Evolutionary conservation across 2,113 vertebrate genomes (phyloP).

Genomic region (Noturus placidus): DNA sequence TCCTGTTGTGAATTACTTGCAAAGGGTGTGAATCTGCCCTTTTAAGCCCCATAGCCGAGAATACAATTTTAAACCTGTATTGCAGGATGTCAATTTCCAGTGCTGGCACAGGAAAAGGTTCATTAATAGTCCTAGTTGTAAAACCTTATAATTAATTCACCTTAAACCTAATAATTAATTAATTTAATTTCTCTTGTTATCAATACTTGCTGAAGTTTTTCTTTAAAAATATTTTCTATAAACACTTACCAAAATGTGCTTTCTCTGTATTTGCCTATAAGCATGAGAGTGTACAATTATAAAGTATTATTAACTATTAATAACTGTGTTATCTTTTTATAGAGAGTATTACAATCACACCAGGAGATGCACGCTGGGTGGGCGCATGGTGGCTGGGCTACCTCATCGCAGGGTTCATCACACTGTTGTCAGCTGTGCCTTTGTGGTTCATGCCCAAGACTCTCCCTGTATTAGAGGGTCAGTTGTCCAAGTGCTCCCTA

Average conservation of each 20-base stretch:
- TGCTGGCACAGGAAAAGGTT: background rate
- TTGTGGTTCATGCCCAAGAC: constrained; percentile 93
- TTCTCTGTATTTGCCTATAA: background rate
- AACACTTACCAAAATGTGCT: background rate
- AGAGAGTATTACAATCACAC: constrained; percentile 82
- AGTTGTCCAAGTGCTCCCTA: constrained; percentile 70
- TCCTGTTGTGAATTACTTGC: background rate
- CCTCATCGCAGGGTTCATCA: constrained; percentile 83
- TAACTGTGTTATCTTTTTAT: constrained; percentile 12
- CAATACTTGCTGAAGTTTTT: background rate
- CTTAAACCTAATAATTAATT: background rate
- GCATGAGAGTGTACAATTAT: background rate
- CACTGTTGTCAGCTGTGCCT: constrained; percentile 79
- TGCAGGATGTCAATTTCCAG: background rate
- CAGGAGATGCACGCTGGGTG: constrained; percentile 86
- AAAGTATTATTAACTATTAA: too few species aligned
- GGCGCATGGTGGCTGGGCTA: constrained; percentile 98
- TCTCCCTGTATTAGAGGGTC: constrained; percentile 69
- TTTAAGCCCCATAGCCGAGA: background rate
- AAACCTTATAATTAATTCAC: background rate
- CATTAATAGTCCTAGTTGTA: background rate
- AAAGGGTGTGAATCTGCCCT: background rate
- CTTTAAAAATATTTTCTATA: background rate
- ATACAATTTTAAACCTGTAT: background rate
- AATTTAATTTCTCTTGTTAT: background rate